Evolutionary conservation across 92 coral and sea anemone species (phyloP).

Genomic region (Muricea muricata): DNA sequence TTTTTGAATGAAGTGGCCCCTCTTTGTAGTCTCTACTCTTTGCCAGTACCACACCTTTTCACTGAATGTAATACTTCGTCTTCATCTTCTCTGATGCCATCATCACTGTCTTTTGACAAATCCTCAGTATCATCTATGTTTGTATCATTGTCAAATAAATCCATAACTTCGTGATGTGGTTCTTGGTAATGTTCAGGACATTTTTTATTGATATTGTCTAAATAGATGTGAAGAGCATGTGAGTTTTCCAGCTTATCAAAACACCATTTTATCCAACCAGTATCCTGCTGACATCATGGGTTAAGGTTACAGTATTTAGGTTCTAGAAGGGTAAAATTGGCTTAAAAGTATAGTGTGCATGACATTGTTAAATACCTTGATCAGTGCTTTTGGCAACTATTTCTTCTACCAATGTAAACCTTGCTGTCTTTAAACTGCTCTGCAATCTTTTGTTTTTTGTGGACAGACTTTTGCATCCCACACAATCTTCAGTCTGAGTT

Average conservation of each 20-base stretch:
- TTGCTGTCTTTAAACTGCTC: neutral
- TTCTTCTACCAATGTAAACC: neutral
- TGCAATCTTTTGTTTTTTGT: conserved; percentile 5
- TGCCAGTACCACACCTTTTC: conserved; percentile 7
- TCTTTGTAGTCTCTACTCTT: no score
- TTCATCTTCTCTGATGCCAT: conserved; percentile 72
- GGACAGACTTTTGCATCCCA: neutral
- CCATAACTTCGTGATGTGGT: neutral
- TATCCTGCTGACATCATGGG: neutral
- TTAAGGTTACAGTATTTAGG: neutral
- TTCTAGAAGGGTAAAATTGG: neutral
- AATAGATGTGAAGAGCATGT: neutral
- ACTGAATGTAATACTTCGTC: conserved; percentile 36
- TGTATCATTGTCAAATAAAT: neutral
- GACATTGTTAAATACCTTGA: neutral
- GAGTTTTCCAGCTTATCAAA: neutral
- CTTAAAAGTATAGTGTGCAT: neutral
- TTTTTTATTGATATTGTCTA: no score
- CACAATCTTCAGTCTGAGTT: neutral
- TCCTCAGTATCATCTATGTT: neutral
- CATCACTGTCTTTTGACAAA: conserved; percentile 88
- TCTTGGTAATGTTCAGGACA: neutral
- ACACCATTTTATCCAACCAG: neutral
- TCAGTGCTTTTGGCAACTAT: neutral
- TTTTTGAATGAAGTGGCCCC: neutral